Percentiles rank a stretch among this genome's conserved stretches.
Conservation (phyloP, 2,888 invertebrate genomes). For the Gibbula magus region DNA sequence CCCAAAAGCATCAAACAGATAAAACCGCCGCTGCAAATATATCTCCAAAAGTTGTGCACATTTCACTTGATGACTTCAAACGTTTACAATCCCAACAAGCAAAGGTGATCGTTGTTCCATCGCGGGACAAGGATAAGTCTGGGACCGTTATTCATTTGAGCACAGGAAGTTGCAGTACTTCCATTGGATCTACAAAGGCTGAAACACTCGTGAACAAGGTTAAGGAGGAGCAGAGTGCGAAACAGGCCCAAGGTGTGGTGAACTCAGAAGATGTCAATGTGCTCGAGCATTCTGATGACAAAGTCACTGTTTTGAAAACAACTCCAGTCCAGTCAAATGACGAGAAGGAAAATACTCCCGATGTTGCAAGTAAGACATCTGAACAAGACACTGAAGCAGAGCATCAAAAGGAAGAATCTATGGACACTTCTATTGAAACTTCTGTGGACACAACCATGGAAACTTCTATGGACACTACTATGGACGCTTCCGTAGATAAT, state of each 20-base stretch:
- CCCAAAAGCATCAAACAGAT: background rate
- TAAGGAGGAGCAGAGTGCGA: background rate
- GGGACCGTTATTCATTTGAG: constrained; percentile 6
- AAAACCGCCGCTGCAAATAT: background rate
- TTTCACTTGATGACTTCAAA: constrained; percentile 16
- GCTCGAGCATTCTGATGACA: background rate
- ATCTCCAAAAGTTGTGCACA: constrained; percentile 10
- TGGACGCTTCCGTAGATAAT: no score
- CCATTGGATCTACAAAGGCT: background rate
- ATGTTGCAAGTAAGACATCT: no score
- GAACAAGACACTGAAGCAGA: no score
- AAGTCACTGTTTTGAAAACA: constrained; percentile 7
- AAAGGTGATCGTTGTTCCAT: constrained; percentile 8
- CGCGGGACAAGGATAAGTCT: background rate
- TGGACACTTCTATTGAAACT: no score
- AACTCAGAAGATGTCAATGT: background rate
- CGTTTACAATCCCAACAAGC: constrained; percentile 8
- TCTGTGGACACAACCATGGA: no score
- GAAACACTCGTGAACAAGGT: background rate
- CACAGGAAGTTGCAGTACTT: background rate
- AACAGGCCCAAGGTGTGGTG: background rate
- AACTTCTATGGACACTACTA: no score
- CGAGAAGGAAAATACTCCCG: no score
- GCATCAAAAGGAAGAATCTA: no score
- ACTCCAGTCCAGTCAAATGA: background rate